A percentile compares a stretch with the other conserved stretches of the same genome.
Evolutionary conservation across 2,113 vertebrate species (phyloP).

Genomic region (Gasterosteus nipponicus): DNA sequence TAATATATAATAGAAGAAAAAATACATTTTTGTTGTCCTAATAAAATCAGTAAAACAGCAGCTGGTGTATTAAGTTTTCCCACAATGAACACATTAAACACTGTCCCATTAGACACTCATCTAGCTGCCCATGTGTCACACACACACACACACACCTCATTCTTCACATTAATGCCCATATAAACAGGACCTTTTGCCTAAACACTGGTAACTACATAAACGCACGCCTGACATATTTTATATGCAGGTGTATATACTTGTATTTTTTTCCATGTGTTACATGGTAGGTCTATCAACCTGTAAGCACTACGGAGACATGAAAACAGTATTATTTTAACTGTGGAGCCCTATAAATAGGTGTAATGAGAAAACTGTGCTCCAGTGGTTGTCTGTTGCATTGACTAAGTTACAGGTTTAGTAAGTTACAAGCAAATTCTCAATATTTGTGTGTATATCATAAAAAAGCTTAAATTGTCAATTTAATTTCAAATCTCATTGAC

Average conservation of each 20-base stretch:
- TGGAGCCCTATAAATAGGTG: not conserved
- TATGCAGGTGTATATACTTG: constrained; percentile 3
- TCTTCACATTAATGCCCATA: constrained; percentile 52
- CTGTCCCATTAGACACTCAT: not conserved
- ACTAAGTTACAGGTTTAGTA: not conserved
- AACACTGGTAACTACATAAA: constrained; percentile 30
- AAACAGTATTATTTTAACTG: not conserved
- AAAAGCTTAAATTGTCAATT: not conserved
- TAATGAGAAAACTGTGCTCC: not conserved
- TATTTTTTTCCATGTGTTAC: not conserved
- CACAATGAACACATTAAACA: not conserved
- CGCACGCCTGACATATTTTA: constrained; percentile 18
- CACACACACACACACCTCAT: constrained; percentile 39
- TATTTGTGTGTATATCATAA: not conserved
- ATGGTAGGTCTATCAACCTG: constrained; percentile 9
- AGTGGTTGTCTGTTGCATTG: not conserved
- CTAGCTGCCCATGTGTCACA: not conserved
- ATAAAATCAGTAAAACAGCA: not conserved
- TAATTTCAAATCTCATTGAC: no score
- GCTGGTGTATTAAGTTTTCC: constrained; percentile 4
- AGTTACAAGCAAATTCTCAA: not conserved
- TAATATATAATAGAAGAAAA: no score
- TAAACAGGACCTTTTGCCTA: constrained; percentile 51
- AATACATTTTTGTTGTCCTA: not conserved
- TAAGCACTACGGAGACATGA: not conserved